phyloP scores from a whole-genome alignment of 2,888 invertebrate species.

The Panzeria rudis region DNA sequence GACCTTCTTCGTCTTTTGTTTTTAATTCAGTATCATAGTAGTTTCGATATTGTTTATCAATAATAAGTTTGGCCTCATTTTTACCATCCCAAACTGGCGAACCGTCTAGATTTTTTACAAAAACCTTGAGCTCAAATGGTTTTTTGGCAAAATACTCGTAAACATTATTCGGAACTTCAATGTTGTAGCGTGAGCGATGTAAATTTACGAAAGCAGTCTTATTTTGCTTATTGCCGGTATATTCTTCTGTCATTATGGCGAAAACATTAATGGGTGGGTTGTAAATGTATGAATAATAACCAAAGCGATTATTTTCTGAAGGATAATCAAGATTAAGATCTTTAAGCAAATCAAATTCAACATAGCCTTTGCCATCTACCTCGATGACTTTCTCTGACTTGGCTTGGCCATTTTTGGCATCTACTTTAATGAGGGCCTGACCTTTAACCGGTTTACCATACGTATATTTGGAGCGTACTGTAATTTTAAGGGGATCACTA shows the following conservation, averaged over 20 bases:
- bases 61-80: constrained; percentile 84
- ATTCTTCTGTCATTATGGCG: constrained; percentile 94
- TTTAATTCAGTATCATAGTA: constrained; percentile 72
- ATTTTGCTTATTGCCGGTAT: constrained; percentile 92
- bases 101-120: constrained; percentile 88
- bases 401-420: constrained; percentile 15
- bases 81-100: constrained; percentile 86
- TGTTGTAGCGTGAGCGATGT: constrained; percentile 89
- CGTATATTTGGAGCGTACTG: constrained; percentile 86
- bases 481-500: constrained; percentile 88
- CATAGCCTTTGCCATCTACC: constrained; percentile 87
- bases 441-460: constrained; percentile 94
- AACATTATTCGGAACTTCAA: constrained; percentile 91
- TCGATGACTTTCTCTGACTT: constrained; percentile 87
- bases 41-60: constrained; percentile 71
- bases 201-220: constrained; percentile 89
- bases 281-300: constrained; percentile 41
- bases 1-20: background rate
- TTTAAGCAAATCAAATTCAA: constrained; percentile 89
- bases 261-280: constrained; percentile 85
- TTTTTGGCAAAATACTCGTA: constrained; percentile 95
- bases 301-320: background rate
- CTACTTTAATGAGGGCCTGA: constrained; percentile 90
- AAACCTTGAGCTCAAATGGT: constrained; percentile 91
- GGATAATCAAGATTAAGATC: constrained; percentile 89